These are phyloP conservation scores for Crotalus tigris DNA, from an alignment of 2,113 vertebrate genomes.

Conservation along the genomic window DNA sequence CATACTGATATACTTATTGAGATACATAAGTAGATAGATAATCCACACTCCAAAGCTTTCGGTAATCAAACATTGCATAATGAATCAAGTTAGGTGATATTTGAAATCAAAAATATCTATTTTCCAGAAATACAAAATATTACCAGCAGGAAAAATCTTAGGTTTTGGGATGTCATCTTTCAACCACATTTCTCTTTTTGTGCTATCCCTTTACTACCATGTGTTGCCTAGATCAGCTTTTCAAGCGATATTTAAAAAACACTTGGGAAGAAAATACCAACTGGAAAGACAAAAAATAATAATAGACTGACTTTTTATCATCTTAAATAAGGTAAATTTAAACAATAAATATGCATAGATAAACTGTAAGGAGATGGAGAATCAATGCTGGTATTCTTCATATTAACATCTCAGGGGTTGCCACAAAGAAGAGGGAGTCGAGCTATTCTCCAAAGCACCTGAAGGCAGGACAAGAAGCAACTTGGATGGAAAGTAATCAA, in stretches of 20 bases:
- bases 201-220: background rate
- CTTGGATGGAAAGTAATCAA: too few species aligned
- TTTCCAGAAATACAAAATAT: background rate
- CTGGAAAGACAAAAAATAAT: background rate
- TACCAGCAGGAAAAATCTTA: background rate
- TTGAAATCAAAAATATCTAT: background rate
- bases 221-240: background rate
- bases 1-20: constrained; percentile 30
- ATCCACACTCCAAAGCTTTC: constrained; percentile 26
- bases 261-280: background rate
- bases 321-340: background rate
- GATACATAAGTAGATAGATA: background rate
- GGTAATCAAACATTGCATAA: constrained; percentile 40
- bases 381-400: background rate
- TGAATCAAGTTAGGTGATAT: constrained; percentile 19
- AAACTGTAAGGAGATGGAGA: background rate
- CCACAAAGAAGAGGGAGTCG: too few species aligned
- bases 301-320: background rate
- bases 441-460: too few species aligned
- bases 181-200: background rate
- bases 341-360: background rate
- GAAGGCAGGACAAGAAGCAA: too few species aligned
- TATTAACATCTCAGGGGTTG: background rate
- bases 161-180: background rate
- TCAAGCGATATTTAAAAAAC: background rate